A percentile compares a stretch with the other conserved stretches of the same genome.
Evolutionary conservation across 2,113 vertebrate species (phyloP).

Genomic region (Manacus vitellinus): DNA sequence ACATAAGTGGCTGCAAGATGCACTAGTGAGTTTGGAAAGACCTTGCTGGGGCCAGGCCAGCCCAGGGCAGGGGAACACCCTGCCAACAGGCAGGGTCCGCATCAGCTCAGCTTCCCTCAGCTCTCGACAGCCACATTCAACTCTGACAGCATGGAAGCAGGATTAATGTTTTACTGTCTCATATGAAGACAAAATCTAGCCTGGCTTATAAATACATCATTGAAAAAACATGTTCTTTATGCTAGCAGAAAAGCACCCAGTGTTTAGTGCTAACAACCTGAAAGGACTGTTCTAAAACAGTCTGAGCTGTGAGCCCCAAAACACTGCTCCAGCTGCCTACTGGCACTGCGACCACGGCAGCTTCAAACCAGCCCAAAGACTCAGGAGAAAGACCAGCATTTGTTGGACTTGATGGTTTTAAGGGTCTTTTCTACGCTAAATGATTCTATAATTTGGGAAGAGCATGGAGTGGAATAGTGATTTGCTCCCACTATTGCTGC

Average conservation of each 20-base stretch:
- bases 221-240: neutral
- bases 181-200: neutral
- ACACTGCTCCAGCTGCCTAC: neutral
- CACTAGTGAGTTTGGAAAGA: neutral
- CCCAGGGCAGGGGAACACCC: accelerated
- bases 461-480: accelerated
- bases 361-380: neutral
- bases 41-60: neutral
- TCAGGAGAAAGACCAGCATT: neutral
- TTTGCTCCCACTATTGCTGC: neutral
- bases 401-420: neutral
- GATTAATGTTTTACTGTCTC: constrained; percentile 1
- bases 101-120: neutral
- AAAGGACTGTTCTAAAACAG: neutral
- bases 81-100: accelerated
- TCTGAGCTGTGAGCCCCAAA: neutral
- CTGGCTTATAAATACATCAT: neutral
- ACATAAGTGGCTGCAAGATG: accelerated
- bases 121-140: neutral
- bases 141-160: neutral
- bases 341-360: neutral
- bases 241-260: neutral
- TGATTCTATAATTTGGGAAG: neutral
- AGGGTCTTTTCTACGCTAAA: neutral
- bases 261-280: neutral